Percentiles rank a stretch among this genome's conserved stretches.
Evolutionary conservation across 1,140 invertebrate species (phyloP).

Genomic region (Lerema accius): DNA sequence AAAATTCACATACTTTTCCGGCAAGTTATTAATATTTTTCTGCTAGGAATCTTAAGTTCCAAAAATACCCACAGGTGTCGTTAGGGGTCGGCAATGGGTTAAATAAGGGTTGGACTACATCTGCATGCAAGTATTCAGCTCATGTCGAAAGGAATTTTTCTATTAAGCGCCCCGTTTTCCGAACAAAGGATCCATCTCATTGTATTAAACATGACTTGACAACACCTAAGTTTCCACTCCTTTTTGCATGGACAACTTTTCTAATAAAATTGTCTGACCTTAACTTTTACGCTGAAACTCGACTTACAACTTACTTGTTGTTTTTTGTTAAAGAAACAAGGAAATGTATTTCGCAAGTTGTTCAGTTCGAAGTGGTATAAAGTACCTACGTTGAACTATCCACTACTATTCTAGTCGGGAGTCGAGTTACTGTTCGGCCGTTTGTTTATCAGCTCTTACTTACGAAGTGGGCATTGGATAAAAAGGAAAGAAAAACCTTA

Average conservation of each 20-base stretch:
- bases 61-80: background rate
- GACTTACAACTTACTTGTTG: background rate
- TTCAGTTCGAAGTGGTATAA: background rate
- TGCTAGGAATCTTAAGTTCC: background rate
- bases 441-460: background rate
- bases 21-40: too few relatives aligned
- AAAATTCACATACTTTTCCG: too few relatives aligned
- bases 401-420: background rate
- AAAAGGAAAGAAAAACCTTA: too few relatives aligned
- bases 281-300: background rate
- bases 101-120: background rate
- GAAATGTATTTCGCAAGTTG: background rate
- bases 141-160: background rate
- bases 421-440: background rate
- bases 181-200: background rate
- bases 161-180: background rate
- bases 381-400: background rate
- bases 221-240: background rate
- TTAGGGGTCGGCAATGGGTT: background rate
- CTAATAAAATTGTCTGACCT: constrained; percentile 2
- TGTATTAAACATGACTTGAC: constrained; percentile 2
- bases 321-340: constrained; percentile 1
- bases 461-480: too few relatives aligned
- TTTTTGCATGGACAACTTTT: constrained; percentile 4
- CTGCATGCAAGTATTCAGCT: background rate